Base-by-base conservation (phyloP, 2,888 invertebrate species). In the Cryptocheilus praepositus region DNA sequence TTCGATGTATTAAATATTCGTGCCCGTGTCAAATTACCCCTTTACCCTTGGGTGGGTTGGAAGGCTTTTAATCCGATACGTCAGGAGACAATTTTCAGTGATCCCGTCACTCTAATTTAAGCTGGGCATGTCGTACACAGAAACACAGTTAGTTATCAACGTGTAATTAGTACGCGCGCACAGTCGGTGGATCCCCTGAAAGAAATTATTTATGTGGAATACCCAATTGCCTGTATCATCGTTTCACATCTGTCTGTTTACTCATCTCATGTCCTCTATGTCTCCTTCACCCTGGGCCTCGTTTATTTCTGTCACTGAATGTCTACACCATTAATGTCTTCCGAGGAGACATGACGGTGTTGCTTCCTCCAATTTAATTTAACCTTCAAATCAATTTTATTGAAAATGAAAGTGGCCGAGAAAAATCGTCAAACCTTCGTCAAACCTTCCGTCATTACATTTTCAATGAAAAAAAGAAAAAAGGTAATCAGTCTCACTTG, bases 61-160 rank as follows among this genome's bases (percentile, higher is more conserved):
- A 65, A 61, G 57, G 71, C 73, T 65, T 57, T 76, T 76, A 76
- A 76, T 76, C 74, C 74, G 25, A 62, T 64, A 61, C 64, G 74
- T 74, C 71, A 69, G 67, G 63, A 68, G 67, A 71, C 69, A 77
- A 76, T 76, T 76, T 45, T 68, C 56, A 60, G 54, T 2, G 53
- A 53, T 8, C 22, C 21, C 53, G 8, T 18, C 53, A n/a, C 49
- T 49, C 49, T 2, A 7, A 36, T 1, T 1, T 49, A 18, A 53
- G 53, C 22, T 11, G 22, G 22, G 22, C 21, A 7, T n/a, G 16
- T 7, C 55, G 60, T 70, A 71, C 76, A 76, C 79, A 79, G 79
- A 71, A 67, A 78, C 55, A 72, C 78, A 76, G 78, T 83, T 83
- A 80, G 82, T 80, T 79, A 83, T 82, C 77, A 79, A 81, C 69